These are phyloP conservation scores for Hystrix cristata DNA, from an alignment of 2,113 vertebrate genomes.

Conservation along the genomic window DNA sequence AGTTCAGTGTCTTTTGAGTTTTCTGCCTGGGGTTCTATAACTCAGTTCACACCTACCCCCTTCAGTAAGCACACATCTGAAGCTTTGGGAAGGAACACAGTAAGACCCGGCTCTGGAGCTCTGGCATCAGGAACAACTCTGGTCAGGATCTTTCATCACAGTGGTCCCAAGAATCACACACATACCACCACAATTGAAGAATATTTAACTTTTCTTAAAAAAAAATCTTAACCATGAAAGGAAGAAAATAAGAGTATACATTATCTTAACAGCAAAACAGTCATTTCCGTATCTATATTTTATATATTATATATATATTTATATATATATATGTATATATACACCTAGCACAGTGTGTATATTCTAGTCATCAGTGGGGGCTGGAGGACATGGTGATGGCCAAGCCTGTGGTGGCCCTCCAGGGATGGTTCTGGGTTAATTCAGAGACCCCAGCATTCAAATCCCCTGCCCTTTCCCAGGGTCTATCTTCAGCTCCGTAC, in stretches of 20 bases:
- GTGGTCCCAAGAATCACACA: slow-evolving; percentile 62
- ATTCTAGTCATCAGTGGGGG: slow-evolving; percentile 63
- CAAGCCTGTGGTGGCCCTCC: neutral
- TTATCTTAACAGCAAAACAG: slow-evolving; percentile 81
- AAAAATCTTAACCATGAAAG: slow-evolving; percentile 78
- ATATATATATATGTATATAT: slow-evolving; percentile 84
- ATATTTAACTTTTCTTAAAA: slow-evolving; percentile 80
- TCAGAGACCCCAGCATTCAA: slow-evolving; percentile 21
- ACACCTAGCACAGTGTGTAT: slow-evolving; percentile 82
- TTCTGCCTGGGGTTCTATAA: neutral
- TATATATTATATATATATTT: slow-evolving; percentile 86
- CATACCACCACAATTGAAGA: slow-evolving; percentile 60
- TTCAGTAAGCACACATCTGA: accelerated
- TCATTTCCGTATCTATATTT: slow-evolving; percentile 81
- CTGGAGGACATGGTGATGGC: neutral
- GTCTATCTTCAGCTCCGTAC: slow-evolving; percentile 61
- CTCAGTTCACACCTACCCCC: neutral
- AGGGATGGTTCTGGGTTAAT: slow-evolving; percentile 5
- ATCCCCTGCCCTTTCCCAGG: neutral
- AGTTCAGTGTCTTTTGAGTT: neutral
- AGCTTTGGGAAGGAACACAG: neutral
- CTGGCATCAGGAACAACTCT: neutral
- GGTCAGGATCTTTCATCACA: neutral
- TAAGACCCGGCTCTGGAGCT: neutral
- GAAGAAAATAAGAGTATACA: slow-evolving; percentile 84